phyloP scores from a whole-genome alignment of 2,888 invertebrate species.

The Aphidius colemani region DNA sequence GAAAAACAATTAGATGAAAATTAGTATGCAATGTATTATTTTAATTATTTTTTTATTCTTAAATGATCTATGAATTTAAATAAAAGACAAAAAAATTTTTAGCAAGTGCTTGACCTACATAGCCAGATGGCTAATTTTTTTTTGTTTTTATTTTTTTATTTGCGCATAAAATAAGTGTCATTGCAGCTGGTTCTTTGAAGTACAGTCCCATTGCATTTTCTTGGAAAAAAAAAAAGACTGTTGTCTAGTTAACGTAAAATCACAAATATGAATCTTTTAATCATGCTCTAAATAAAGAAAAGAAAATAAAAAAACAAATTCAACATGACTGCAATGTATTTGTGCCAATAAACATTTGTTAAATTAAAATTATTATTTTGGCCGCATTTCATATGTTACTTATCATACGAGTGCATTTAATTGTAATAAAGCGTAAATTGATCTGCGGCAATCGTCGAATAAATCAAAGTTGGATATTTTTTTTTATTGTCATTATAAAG shows the following conservation, averaged over 20 bases:
- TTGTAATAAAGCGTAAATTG: constrained; percentile 46
- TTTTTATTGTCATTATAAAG: too few relatives aligned
- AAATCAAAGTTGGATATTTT: too few relatives aligned
- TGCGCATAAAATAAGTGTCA: background rate
- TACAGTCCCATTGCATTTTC: background rate
- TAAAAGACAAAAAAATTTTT: background rate
- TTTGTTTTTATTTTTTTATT: background rate
- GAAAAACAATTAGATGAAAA: too few relatives aligned
- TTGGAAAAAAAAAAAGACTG: background rate
- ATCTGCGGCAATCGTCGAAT: constrained; percentile 35
- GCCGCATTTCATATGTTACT: constrained; percentile 44
- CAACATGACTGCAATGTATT: constrained; percentile 24
- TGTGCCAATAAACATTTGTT: constrained; percentile 44
- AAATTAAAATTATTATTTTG: constrained; percentile 51
- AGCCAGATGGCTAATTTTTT: background rate
- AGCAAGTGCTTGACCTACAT: background rate
- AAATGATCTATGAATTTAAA: too few relatives aligned
- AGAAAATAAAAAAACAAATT: background rate
- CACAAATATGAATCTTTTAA: background rate
- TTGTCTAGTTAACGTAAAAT: background rate
- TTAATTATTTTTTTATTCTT: too few relatives aligned
- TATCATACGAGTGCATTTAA: too few relatives aligned
- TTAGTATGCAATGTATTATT: too few relatives aligned
- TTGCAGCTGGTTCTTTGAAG: background rate
- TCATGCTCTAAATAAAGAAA: background rate